Base-by-base conservation (phyloP, 2,113 vertebrate species). In the Ovibos moschatus region DNA sequence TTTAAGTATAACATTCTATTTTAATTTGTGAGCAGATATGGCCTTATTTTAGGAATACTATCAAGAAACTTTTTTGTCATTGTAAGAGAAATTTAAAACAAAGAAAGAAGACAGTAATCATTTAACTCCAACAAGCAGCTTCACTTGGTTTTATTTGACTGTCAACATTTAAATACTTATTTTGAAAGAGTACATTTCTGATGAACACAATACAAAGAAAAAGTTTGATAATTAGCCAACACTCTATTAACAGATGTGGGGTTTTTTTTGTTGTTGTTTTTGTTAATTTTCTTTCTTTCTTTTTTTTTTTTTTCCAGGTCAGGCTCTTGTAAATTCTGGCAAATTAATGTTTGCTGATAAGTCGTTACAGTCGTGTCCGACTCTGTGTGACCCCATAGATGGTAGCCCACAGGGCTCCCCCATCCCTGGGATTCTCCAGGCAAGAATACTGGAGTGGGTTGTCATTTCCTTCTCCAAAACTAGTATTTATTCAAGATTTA, bases 401-500 rank as follows among this genome's bases (percentile, higher is more conserved):
- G 4, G 57, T 12, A 27, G 9, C 57, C 57, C 10, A 58, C 57
- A 58, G 25, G 57, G 57, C 25, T 58, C 57, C 25, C 57, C 25
- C 4, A 28, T 27, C 4, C 57, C 57, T 27, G 11, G 25, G 27
- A 58, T 58, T 27, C 57, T 58, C 57, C 57, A 58, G 57, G 57
- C 57, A 28, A 58, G 57, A 58, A 58, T 58, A 58, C 11, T 58
- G 57, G 57, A 28, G 57, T 58, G 57, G 57, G 10, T 58, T 58
- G 57, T 11, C 57, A 58, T 58, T 58, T 58, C 57, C 57, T 58
- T 58, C 4, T 28, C 57, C 25, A 58, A 95, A 64, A 98, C 96
- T 98, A 89, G 79, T 96, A 7, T 97, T 98, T 98, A 95, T 97
- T 98, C 30, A 97, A 95, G 90, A 97, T 97, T 88, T 98, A 98